Base-by-base conservation (phyloP, 2,888 invertebrate genomes). In the Euzophera pinguis region DNA sequence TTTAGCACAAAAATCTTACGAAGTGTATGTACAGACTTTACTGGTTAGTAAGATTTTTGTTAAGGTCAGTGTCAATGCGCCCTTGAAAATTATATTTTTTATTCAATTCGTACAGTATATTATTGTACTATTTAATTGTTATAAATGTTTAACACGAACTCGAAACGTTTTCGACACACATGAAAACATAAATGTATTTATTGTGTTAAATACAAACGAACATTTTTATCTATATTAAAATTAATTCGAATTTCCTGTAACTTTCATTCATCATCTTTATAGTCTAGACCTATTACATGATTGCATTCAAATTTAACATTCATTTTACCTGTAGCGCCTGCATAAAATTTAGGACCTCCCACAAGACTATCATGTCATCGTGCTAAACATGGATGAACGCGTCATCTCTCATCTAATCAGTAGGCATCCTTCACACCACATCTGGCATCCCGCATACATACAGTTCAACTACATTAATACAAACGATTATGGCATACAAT, bases 361-460 rank as follows among this genome's bases (percentile, higher is more conserved):
- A 52, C 17, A 35, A 10, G 3, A 38, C 50, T 32, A 27, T 51
- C 16, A 22, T 35, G 35, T 29, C 47, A 37, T 53, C 27, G 10
- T 3, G 6, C 43, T 39, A 51, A 51, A 43, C 51, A 43, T 43
- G 35, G 35, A 22, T 35, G 43, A 41, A 13, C 45, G 43, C 50
- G 55, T 52, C 55, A 53, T 51, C 35, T 43, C 50, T 41, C 29
- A 35, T 50, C 49, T 60, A 59, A 60, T 59, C 57, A 53, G 53
- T 48, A 53, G 54, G 50, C 53, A 61, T 59, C 63, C 61, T 61
- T 63, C 61, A 54, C 63, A 60, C 60, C 53, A 58, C 48, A 34
- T 32, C 12, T 8, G 47, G 32, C 17, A 45, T 22, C 41, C 8
- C 32, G n/a, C 39, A 14, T 39, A 29, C 17, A 22, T 32, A 10